These are phyloP conservation scores for Subanguina moxae DNA, from an alignment of 1,140 invertebrate genomes.

Conservation along the genomic window DNA sequence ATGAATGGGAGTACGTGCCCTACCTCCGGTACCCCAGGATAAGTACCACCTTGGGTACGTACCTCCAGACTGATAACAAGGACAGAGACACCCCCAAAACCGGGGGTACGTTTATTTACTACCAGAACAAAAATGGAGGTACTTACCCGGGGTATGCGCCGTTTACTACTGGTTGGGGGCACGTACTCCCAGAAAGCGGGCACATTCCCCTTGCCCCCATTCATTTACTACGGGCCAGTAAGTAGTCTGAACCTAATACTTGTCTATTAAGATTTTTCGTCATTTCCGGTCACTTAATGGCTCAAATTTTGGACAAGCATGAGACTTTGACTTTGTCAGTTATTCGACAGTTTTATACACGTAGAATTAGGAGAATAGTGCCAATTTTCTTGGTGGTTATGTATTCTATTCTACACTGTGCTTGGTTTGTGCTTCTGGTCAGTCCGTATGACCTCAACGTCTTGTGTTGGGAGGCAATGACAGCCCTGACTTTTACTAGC, in stretches of 20 bases:
- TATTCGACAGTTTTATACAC: constrained; percentile 13
- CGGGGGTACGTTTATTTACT: not conserved
- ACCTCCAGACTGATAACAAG: too few species aligned
- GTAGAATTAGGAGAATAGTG: constrained; percentile 22
- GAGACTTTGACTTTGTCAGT: not conserved
- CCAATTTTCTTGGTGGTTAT: constrained; percentile 26
- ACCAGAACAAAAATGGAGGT: too few species aligned
- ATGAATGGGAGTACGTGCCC: too few species aligned
- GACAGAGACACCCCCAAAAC: too few species aligned
- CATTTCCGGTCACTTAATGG: not conserved
- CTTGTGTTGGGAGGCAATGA: not conserved
- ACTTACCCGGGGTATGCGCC: too few species aligned
- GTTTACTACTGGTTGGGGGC: too few species aligned
- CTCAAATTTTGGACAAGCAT: not conserved
- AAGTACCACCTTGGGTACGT: too few species aligned
- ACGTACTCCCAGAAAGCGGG: too few species aligned
- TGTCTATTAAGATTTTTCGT: not conserved
- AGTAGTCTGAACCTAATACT: not conserved
- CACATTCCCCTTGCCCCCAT: too few species aligned
- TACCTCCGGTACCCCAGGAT: too few species aligned
- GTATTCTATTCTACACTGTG: not conserved
- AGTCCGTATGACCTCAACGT: not conserved
- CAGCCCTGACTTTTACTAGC: not conserved
- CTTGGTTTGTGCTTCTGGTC: constrained; percentile 6
- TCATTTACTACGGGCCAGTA: too few species aligned